These are phyloP conservation scores for Endotricha flammealis DNA, from an alignment of 2,888 invertebrate genomes.

Conservation along the genomic window DNA sequence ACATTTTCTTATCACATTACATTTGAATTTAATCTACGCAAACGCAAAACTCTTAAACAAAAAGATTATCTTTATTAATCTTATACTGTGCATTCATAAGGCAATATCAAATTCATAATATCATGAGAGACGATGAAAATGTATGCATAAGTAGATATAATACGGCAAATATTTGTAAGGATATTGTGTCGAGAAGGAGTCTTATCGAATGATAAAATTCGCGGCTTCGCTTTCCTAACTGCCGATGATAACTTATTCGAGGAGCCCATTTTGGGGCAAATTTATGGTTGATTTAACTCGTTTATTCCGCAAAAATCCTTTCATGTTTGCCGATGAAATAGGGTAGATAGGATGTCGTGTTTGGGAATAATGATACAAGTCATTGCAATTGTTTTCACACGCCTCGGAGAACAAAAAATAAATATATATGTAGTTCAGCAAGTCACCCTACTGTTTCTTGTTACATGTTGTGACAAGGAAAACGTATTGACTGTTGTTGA, in stretches of 20 bases:
- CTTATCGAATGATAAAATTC: conserved; percentile 58
- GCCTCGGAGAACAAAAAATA: too few species aligned
- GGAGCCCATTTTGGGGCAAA: conserved; percentile 54
- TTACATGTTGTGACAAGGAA: too few species aligned
- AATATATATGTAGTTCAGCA: too few species aligned
- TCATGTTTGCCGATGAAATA: conserved; percentile 40
- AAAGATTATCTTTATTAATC: background rate
- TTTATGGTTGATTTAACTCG: conserved; percentile 69
- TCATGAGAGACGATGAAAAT: background rate
- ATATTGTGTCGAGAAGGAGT: conserved; percentile 29
- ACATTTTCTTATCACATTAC: too few species aligned
- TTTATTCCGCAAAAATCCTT: conserved; percentile 52
- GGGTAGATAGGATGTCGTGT: conserved; percentile 34
- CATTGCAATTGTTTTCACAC: conserved; percentile 3
- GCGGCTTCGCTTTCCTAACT: conserved; percentile 47
- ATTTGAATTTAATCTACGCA: too few species aligned
- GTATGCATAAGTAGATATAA: conserved; percentile 9
- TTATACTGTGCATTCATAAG: background rate
- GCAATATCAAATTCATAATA: too few species aligned
- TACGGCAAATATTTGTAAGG: conserved; percentile 26
- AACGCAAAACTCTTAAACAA: too few species aligned
- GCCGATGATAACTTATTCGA: conserved; percentile 67
- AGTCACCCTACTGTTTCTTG: too few species aligned
- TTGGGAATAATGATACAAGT: conserved; percentile 6
- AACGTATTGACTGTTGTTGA: too few species aligned